A percentile compares a stretch with the other conserved stretches of the same genome.
Conservation (phyloP, 2,113 vertebrate genomes). For the Platichthys flesus region DNA sequence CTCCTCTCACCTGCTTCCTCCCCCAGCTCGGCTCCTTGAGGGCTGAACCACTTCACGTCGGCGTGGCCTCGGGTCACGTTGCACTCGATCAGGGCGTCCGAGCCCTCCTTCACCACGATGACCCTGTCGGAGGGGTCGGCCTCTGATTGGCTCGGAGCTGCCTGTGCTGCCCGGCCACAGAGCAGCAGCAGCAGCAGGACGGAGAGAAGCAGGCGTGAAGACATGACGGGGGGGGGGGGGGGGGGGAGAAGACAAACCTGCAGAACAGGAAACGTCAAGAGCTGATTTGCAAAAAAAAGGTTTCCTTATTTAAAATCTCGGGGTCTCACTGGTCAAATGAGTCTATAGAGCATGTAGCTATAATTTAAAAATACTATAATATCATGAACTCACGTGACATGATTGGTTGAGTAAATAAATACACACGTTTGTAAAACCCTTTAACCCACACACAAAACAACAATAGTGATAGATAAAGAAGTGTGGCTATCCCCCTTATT, state of each 20-base stretch:
- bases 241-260: slow-evolving; percentile 36
- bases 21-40: slow-evolving; percentile 84
- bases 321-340: too few relatives aligned
- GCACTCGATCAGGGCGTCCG: slow-evolving; percentile 86
- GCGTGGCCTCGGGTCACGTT: slow-evolving; percentile 81
- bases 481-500: slow-evolving; percentile 24
- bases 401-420: too few relatives aligned
- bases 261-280: slow-evolving; percentile 48
- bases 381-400: too few relatives aligned
- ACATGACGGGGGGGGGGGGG: slow-evolving; percentile 25
- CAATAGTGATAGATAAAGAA: slow-evolving; percentile 5
- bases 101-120: slow-evolving; percentile 89
- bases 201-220: neutral
- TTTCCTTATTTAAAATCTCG: neutral
- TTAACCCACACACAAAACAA: too few relatives aligned
- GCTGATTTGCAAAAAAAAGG: too few relatives aligned
- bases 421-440: neutral
- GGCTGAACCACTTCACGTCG: slow-evolving; percentile 88
- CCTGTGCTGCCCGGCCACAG: neutral
- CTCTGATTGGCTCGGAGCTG: slow-evolving; percentile 27
- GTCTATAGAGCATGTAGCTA: too few relatives aligned
- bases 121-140: slow-evolving; percentile 32
- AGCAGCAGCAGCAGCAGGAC: slow-evolving; percentile 47
- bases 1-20: slow-evolving; percentile 77
- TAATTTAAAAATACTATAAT: too few relatives aligned